Evolutionary conservation across 1,140 invertebrate species (phyloP), one percentile per base, ranked within the genome.

Genomic region (Caerostris extrusa): DNA sequence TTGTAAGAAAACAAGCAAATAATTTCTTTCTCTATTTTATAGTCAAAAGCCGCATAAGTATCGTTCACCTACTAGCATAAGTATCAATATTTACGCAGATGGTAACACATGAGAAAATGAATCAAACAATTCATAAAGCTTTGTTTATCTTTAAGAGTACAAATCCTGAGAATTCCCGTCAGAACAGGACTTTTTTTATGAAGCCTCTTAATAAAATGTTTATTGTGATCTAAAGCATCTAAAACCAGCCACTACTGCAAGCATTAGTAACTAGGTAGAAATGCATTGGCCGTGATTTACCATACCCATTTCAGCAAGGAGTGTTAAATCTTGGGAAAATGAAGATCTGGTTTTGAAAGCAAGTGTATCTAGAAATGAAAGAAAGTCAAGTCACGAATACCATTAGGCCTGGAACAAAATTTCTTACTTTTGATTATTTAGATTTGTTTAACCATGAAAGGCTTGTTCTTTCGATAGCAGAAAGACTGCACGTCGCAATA

Each of bases 301-400:
- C 83, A 77, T 77, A 77, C 71, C 61, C 71, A 57, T 85, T 85
- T 85, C 83, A n/a, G n/a, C 83, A 85, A 57, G 17, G 55, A 34
- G 56, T 60, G 56, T 85, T 17, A 58, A 85, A 85, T 58, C 57
- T 60, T 85, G 83, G 56, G 19, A 85, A 85, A 34, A 5, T 57
- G 57, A n/a, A 34, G 83, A 85, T 85, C 71, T 53, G 50, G 83
- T 85, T 60, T 58, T 57, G 83, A 85, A 85, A 19, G 19, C 55
- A 85, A 85, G 55, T 53, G 34, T 85, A 85, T 85, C 83, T 85
- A 85, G 71, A 85, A 85, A 85, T 85, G 57, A 85, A 85, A 85
- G 83, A 85, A 85, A 85, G 50, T 57, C 56, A 85, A 85, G 56
- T 85, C 56, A 85, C 83, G 83, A 56, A 85, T 58, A 85, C 83